Evolutionary conservation across 2,113 vertebrate genomes (phyloP).

Genomic region (Naja naja): DNA sequence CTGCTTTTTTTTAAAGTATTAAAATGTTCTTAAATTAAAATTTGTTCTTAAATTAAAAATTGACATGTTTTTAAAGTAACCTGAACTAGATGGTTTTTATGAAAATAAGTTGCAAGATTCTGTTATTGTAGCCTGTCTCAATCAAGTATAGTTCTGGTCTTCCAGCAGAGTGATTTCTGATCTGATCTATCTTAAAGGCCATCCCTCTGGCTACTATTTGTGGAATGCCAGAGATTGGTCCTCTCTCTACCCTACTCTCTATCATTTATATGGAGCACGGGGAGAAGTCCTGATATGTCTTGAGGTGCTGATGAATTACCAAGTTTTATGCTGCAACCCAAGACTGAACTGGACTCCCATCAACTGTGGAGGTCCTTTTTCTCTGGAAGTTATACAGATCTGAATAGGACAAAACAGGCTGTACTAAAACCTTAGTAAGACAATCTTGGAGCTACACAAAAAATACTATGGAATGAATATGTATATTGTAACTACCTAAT

Average conservation of each 20-base stretch:
- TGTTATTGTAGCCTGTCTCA: neutral
- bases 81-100: neutral
- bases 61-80: neutral
- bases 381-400: neutral
- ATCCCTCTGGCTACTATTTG: neutral
- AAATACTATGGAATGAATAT: neutral
- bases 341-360: neutral
- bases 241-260: neutral
- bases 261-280: neutral
- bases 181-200: neutral
- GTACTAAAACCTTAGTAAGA: neutral
- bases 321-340: neutral
- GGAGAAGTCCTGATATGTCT: neutral
- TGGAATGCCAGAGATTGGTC: neutral
- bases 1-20: neutral
- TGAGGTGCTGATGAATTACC: neutral
- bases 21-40: neutral
- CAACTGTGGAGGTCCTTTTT: neutral
- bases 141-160: neutral
- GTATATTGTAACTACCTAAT: neutral
- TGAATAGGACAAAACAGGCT: neutral
- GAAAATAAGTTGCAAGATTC: neutral
- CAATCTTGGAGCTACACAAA: neutral
- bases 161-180: neutral
- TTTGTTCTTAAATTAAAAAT: no score